Evolutionary conservation across 2,113 vertebrate species (phyloP).

Genomic region (Heteronetta atricapilla): DNA sequence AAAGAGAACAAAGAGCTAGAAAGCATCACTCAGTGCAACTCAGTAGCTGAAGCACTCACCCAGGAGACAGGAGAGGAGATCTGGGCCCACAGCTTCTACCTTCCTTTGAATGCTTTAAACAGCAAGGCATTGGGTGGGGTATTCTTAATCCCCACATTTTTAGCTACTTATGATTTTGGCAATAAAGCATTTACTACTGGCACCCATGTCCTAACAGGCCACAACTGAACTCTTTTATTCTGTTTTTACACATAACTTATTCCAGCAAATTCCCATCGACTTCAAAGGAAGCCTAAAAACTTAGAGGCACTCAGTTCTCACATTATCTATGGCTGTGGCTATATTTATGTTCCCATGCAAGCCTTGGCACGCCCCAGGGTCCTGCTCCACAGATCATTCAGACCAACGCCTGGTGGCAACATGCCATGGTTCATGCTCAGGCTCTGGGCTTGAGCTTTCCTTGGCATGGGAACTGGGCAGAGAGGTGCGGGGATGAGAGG

Average conservation of each 20-base stretch:
- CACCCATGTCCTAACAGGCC: conserved; percentile 46
- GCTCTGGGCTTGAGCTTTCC: not conserved
- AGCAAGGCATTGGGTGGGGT: not conserved
- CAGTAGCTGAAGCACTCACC: not conserved
- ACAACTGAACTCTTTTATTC: not conserved
- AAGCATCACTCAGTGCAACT: not conserved
- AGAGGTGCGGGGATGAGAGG: not conserved
- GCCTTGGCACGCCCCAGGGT: not conserved
- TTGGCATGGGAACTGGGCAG: not conserved
- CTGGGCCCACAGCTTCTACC: not conserved
- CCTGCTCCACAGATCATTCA: not conserved
- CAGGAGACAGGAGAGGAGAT: not conserved
- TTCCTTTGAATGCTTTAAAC: not conserved
- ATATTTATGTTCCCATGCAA: not conserved
- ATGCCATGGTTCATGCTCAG: not conserved
- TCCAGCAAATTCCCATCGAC: conserved; percentile 4
- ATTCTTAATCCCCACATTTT: conserved; percentile 14
- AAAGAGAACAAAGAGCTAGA: not conserved
- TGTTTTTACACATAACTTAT: not conserved
- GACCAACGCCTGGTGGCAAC: not conserved
- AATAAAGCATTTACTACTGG: not conserved
- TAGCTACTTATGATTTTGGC: conserved; percentile 13
- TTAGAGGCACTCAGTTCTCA: conserved; percentile 5
- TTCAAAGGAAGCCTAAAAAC: conserved; percentile 56
- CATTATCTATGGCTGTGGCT: not conserved